phyloP scores from a whole-genome alignment of 2,797 vertebrate genomes.

The Microhierax caerulescens region DNA sequence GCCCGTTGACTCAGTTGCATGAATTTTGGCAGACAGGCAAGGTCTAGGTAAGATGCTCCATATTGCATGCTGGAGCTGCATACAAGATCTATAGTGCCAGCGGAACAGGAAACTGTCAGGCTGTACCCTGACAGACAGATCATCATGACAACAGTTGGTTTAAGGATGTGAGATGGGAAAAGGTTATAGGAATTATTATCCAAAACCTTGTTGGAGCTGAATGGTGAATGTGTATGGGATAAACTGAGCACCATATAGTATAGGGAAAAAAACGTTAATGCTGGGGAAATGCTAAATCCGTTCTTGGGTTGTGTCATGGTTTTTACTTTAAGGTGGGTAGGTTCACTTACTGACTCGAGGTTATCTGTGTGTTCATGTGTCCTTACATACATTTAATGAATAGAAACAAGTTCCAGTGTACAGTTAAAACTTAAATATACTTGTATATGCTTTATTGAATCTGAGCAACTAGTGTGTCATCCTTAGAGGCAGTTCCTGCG shows the following conservation, averaged over 20 bases:
- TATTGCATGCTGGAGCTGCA: background rate
- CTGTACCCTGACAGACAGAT: background rate
- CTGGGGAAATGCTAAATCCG: background rate
- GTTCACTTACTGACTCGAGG: background rate
- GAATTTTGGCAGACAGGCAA: background rate
- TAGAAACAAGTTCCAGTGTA: background rate
- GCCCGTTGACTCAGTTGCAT: background rate
- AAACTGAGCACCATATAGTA: accelerated
- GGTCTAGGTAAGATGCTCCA: background rate
- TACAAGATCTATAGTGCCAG: background rate
- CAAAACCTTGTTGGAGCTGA: background rate
- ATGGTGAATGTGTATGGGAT: background rate
- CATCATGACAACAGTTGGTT: background rate
- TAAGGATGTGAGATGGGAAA: background rate
- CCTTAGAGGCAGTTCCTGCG: background rate
- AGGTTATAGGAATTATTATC: background rate
- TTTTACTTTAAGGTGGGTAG: background rate
- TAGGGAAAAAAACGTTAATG: background rate
- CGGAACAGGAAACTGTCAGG: background rate
- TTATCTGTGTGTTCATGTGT: background rate
- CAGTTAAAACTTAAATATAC: background rate
- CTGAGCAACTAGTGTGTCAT: background rate
- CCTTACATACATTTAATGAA: background rate
- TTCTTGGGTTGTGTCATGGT: background rate
- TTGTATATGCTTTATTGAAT: background rate